Base-by-base conservation (phyloP, 2,888 invertebrate genomes). In the Clunio marinus region DNA sequence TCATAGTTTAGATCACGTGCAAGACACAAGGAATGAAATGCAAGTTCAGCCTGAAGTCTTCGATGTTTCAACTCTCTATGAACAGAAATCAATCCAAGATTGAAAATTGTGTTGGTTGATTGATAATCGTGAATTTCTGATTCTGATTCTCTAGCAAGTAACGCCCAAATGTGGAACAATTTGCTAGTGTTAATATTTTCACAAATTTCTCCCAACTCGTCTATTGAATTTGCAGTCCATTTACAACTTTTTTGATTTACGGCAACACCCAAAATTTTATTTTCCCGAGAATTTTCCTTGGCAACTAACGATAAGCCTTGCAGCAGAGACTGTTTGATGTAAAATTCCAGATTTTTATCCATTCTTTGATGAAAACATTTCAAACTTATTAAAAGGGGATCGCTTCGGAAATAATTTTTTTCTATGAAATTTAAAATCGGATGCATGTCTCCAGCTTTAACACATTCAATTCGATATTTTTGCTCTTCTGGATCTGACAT, bases 1-100 rank as follows among this genome's bases (percentile, higher is more conserved):
- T 15, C 17, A 25, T 46, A 65, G 28, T 65, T 65, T 10, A 65
- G 28, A 28, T 65, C 63, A 65, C 63, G 63, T 28, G 27, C 63
- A 1, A 65, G 25, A 37, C 22, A 22, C 27, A 65, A 28, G 5
- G 63, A 65, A 2, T 24, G 24, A 13, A 27, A 13, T 8, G 28
- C n/a, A 10, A 65, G 25, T 46, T 65, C 63, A 10, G 28, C 27
- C 24, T 25, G 46, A 27, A 65, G 25, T 41, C 41, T 25, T 1
- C 17, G 15, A 13, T 8, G 1, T 1, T 7, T 15, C 5, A 20
- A 15, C 8, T 15, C n/a, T 13, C 17, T 27, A 1, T 65, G 27
- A n/a, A 65, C 46, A 4, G 63, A 41, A 4, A 65, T 1, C 1
- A 65, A 25, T n/a, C 17, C 27, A 41, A 65, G 15, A 15, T 65